Conservation (phyloP, 2,888 invertebrate genomes). For the Physocephala rufipes region DNA sequence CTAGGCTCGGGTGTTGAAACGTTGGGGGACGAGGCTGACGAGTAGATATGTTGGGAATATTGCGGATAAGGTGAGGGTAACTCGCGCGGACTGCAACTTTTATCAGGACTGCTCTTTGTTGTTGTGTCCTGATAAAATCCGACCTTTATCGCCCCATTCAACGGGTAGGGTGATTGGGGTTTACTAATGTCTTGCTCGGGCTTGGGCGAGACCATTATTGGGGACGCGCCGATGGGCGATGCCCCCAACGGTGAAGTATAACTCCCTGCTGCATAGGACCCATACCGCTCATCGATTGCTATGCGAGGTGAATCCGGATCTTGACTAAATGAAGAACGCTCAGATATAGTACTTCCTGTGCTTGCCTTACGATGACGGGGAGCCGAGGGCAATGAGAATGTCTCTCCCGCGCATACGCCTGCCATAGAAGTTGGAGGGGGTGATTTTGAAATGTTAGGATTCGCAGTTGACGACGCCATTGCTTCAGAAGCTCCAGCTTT, state of each 20-base stretch:
- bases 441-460: slow-evolving; percentile 35
- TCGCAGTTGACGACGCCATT: neutral
- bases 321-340: slow-evolving; percentile 81
- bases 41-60: slow-evolving; percentile 71
- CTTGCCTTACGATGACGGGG: slow-evolving; percentile 76
- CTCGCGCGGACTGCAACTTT: slow-evolving; percentile 82
- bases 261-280: slow-evolving; percentile 75
- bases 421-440: slow-evolving; percentile 38
- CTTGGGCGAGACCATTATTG: slow-evolving; percentile 77
- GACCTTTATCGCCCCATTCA: slow-evolving; percentile 85
- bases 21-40: slow-evolving; percentile 69
- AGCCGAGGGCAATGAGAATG: slow-evolving; percentile 60
- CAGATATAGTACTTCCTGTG: slow-evolving; percentile 82
- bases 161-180: slow-evolving; percentile 73
- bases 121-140: slow-evolving; percentile 92
- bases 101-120: slow-evolving; percentile 83
- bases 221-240: slow-evolving; percentile 70
- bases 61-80: slow-evolving; percentile 72
- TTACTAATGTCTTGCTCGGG: slow-evolving; percentile 73
- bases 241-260: slow-evolving; percentile 78
- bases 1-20: slow-evolving; percentile 66
- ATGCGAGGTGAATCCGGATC: slow-evolving; percentile 78
- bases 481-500: slow-evolving; percentile 28
- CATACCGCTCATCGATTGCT: slow-evolving; percentile 70
- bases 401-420: slow-evolving; percentile 50